A percentile compares a stretch with the other conserved stretches of the same genome.
phyloP scores from a whole-genome alignment of 2,113 vertebrate species.

The Xiphias gladius region DNA sequence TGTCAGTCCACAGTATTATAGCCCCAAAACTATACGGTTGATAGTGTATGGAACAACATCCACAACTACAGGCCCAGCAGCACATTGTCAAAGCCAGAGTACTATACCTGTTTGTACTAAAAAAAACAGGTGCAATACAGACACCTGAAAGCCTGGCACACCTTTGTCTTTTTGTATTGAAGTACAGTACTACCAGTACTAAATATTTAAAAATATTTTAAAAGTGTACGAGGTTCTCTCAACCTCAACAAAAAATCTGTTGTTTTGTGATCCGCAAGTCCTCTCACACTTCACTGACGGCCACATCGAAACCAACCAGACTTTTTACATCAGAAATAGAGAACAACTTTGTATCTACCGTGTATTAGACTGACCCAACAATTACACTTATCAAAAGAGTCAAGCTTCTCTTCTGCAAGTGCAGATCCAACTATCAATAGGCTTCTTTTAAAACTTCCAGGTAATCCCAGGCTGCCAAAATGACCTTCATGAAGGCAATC shows the following conservation, averaged over 20 bases:
- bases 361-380: conserved; percentile 25
- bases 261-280: background rate
- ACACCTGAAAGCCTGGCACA: background rate
- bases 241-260: background rate
- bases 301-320: conserved; percentile 63
- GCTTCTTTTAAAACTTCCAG: conserved; percentile 50
- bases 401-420: conserved; percentile 45
- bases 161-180: background rate
- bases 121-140: conserved; percentile 25
- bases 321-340: conserved; percentile 82
- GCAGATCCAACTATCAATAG: conserved; percentile 32
- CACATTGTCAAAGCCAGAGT: conserved; percentile 23
- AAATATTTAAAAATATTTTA: background rate
- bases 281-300: conserved; percentile 36
- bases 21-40: conserved; percentile 22
- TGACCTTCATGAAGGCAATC: conserved; percentile 72
- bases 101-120: background rate
- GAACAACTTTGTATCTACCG: conserved; percentile 47
- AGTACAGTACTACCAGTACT: too few species aligned
- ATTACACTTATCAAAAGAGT: conserved; percentile 28
- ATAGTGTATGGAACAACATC: conserved; percentile 22
- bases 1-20: conserved; percentile 18
- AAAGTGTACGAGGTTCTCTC: background rate
- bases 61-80: conserved; percentile 58
- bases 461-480: conserved; percentile 82